Evolutionary conservation across 2,113 vertebrate genomes (phyloP), one percentile per base, ranked within the genome.

Genomic region (Thymallus thymallus): DNA sequence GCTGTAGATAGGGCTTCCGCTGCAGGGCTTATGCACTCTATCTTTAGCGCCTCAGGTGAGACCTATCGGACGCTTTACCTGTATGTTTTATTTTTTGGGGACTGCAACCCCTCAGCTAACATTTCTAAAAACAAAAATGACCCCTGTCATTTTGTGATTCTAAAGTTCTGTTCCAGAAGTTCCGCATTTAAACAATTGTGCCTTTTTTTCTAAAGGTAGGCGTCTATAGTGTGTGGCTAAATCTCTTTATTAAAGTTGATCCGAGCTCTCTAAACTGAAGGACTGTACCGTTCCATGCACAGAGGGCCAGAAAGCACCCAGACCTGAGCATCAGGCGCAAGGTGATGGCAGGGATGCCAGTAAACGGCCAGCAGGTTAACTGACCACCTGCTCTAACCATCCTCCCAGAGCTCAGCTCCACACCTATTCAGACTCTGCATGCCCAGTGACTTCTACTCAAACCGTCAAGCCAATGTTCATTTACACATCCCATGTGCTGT

Each of bases 231-330:
- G 60, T 23, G 29, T 6, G 13, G 0, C 12, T 55, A 12, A n/a
- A 45, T 45, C 41, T 68, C 12, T 73, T 32, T 0, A 48, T 10
- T 7, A 22, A 41, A 24, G 56, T 12, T 70, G 70, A 29, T 63
- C 48, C 41, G 29, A 26, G 9, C 70, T 72, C 14, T 16, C 0
- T 69, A 46, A 13, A 64, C 66, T 71, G 58, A 80, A 69, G 67
- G 77, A 45, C 45, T 80, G 61, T 84, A 78, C 68, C 78, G 12
- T 87, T 84, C 68, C 83, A 92, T 96, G 94, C 61, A 60, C 89
- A 88, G 95, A 97, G 83, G 86, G 85, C 83, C 94, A 95, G 80
- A 96, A 93, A 90, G 76, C 86, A 74, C 80, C 90, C 88, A 95
- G 93, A 83, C 90, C 83, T 73, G 96, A 97, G 12, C 90, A 97